These are phyloP conservation scores for Numenius phaeopus DNA, from an alignment of 2,797 vertebrate species.

Conservation along the genomic window DNA sequence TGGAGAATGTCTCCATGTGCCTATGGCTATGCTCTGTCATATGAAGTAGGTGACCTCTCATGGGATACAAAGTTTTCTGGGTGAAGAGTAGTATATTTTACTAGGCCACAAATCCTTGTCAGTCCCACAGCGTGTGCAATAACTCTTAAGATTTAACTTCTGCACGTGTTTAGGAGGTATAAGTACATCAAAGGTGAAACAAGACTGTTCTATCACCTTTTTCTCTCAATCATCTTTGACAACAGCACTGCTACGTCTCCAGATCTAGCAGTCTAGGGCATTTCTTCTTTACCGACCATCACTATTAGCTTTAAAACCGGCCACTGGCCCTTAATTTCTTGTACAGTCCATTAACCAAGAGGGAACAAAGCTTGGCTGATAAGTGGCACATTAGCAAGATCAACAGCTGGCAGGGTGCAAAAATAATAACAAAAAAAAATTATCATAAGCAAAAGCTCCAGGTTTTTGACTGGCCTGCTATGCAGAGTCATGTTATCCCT, in stretches of 20 bases:
- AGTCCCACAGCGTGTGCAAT: not conserved
- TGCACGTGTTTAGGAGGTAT: accelerated
- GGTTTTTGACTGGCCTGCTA: conserved; percentile 53
- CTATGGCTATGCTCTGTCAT: not conserved
- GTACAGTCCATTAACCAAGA: conserved; percentile 22
- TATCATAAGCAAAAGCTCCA: conserved; percentile 20
- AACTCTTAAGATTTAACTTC: not conserved
- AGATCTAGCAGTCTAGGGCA: not conserved
- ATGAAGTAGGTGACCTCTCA: not conserved
- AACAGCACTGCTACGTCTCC: not conserved
- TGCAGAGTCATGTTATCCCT: conserved; percentile 70
- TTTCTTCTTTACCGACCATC: not conserved
- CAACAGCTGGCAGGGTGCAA: conserved; percentile 64
- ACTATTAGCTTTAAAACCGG: not conserved
- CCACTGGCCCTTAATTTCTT: not conserved
- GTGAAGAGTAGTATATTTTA: not conserved
- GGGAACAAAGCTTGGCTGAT: conserved; percentile 41
- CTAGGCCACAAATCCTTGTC: not conserved
- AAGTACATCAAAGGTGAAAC: not conserved
- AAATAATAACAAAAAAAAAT: conserved; percentile 52
- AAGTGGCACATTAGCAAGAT: conserved; percentile 17
- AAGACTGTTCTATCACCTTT: not conserved
- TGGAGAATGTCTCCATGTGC: not conserved
- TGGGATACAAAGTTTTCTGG: not conserved
- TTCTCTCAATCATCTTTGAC: not conserved